phyloP scores from a whole-genome alignment of 2,797 vertebrate genomes.

The Amazonetta brasiliensis region DNA sequence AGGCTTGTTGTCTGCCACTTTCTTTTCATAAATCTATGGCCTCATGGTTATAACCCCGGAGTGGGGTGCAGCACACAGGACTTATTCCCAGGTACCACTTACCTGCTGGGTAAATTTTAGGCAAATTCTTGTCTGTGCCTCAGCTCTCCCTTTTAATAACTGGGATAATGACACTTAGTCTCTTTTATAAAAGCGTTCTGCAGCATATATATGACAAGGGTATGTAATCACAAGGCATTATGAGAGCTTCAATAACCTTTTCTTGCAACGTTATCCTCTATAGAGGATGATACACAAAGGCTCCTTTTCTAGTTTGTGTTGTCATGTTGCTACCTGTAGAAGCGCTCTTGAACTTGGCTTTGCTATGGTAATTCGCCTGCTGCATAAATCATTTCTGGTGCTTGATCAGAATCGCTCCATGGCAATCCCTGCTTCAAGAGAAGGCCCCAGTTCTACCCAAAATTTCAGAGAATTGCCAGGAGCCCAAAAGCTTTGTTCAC shows the following conservation, averaged over 20 bases:
- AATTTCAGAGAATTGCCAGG: background rate
- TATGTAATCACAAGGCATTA: conserved; percentile 4
- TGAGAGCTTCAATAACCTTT: background rate
- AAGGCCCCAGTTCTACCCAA: background rate
- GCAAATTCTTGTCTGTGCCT: conserved; percentile 59
- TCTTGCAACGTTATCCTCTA: background rate
- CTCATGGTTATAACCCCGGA: background rate
- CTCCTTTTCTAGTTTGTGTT: background rate
- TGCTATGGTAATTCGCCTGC: background rate
- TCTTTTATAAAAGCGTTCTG: background rate
- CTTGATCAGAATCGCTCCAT: background rate
- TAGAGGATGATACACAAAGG: conserved; percentile 29
- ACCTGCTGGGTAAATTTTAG: conserved; percentile 35
- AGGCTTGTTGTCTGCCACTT: conserved; percentile 33
- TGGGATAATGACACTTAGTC: background rate
- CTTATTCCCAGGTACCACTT: conserved; percentile 37
- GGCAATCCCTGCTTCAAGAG: background rate
- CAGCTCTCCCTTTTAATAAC: background rate
- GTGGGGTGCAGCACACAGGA: background rate
- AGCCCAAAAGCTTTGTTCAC: background rate
- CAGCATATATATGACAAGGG: background rate
- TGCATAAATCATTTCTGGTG: background rate
- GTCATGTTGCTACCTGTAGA: background rate
- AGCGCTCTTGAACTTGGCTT: background rate
- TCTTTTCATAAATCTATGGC: background rate